Conservation (phyloP, 2,113 vertebrate species). For the Columba janthina region DNA sequence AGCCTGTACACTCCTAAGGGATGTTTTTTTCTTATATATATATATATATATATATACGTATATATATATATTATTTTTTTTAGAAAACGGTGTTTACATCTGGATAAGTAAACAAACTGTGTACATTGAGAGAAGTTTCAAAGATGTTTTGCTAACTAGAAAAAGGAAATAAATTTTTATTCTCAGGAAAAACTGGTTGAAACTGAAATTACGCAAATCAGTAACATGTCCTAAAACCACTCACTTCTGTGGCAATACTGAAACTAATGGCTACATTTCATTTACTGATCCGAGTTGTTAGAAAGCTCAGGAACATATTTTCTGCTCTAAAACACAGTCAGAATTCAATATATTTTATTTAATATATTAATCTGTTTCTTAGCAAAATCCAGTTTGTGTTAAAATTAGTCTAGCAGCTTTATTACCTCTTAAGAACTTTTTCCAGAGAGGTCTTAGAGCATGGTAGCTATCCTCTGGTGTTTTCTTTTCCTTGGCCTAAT, state of each 20-base stretch:
- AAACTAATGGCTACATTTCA: not conserved
- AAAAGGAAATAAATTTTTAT: not conserved
- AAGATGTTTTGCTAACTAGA: not conserved
- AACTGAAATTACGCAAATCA: not conserved
- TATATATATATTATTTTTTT: not conserved
- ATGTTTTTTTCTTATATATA: not conserved
- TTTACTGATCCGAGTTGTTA: not conserved
- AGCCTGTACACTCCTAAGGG: not conserved
- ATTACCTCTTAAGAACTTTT: conserved; percentile 30
- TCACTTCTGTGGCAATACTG: fast-evolving
- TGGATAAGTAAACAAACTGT: not conserved
- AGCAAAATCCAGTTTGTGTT: conserved; percentile 14
- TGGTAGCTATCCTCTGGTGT: conserved; percentile 17
- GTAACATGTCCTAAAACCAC: not conserved
- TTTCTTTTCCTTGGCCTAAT: conserved; percentile 38
- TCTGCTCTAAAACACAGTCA: not conserved
- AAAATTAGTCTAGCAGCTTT: conserved; percentile 7
- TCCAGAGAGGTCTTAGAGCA: not conserved
- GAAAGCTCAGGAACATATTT: not conserved
- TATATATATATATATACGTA: too few relatives aligned
- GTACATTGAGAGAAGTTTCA: not conserved
- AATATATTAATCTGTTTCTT: not conserved
- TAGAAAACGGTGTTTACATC: not conserved
- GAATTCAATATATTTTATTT: not conserved
- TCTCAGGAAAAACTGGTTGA: not conserved